These are phyloP conservation scores for Centrocercus urophasianus DNA, from an alignment of 2,113 vertebrate genomes.

Conservation along the genomic window DNA sequence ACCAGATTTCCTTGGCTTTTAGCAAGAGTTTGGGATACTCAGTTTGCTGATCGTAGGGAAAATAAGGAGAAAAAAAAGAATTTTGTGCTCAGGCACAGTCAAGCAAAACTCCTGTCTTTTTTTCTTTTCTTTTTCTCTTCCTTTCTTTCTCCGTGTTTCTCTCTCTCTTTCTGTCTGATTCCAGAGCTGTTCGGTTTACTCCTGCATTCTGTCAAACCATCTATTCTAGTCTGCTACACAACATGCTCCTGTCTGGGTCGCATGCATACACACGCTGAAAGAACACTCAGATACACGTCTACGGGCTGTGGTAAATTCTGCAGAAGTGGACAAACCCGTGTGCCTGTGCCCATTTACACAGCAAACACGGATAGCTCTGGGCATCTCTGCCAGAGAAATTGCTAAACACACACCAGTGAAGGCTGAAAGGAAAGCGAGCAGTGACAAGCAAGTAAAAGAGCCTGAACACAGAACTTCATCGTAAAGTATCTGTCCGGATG, in stretches of 20 bases:
- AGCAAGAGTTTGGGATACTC: not conserved
- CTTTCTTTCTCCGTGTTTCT: not conserved
- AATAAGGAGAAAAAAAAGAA: not conserved
- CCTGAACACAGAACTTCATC: not conserved
- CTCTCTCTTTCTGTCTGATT: not conserved
- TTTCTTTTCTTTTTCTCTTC: not conserved
- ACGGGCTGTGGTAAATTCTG: not conserved
- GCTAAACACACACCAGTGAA: not conserved
- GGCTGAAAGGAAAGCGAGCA: slow-evolving; percentile 56
- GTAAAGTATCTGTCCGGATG: not conserved
- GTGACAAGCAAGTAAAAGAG: slow-evolving; percentile 57
- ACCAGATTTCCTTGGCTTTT: not conserved
- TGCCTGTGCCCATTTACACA: slow-evolving; percentile 28
- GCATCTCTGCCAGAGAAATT: not conserved
- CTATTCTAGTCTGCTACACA: slow-evolving; percentile 4
- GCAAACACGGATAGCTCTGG: slow-evolving; percentile 2
- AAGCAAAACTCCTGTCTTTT: not conserved
- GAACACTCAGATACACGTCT: not conserved
- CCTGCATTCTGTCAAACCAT: not conserved
- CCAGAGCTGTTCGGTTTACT: not conserved
- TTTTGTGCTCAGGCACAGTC: not conserved
- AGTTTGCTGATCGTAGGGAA: not conserved
- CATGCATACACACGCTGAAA: slow-evolving; percentile 26
- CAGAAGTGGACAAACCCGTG: not conserved
- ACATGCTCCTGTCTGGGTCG: slow-evolving; percentile 3